Percentiles rank a stretch among this genome's conserved stretches.
phyloP scores from a whole-genome alignment of 2,113 vertebrate genomes.

The Boulengeromyrus knoepffleri region DNA sequence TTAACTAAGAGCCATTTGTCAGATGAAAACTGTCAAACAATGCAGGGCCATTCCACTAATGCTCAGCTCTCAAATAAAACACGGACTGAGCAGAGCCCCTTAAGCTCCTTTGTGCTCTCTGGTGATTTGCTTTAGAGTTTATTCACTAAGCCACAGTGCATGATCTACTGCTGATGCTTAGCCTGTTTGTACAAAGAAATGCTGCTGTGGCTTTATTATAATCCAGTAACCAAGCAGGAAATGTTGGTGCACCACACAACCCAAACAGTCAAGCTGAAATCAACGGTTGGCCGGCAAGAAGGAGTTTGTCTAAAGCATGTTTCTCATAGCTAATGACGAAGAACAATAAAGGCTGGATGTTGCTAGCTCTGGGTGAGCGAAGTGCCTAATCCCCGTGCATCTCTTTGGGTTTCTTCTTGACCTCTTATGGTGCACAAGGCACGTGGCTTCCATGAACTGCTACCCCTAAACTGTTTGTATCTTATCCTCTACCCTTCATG shows the following conservation, averaged over 20 bases:
- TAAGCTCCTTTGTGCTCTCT: not conserved
- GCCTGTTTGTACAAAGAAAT: not conserved
- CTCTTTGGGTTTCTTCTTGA: not conserved
- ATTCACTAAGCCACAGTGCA: not conserved
- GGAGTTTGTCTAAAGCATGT: not conserved
- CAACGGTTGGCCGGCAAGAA: not conserved
- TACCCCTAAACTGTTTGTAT: not conserved
- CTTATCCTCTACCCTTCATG: not conserved
- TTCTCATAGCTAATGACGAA: not conserved
- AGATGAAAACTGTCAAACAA: not conserved
- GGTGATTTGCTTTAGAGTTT: not conserved
- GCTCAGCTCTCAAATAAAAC: not conserved
- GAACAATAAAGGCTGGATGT: not conserved
- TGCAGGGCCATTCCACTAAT: not conserved
- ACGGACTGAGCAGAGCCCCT: not conserved
- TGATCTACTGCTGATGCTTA: not conserved
- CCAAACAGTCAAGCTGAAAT: not conserved
- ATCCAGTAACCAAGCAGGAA: not conserved
- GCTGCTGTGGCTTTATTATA: not conserved
- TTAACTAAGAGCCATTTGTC: not conserved
- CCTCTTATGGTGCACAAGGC: not conserved
- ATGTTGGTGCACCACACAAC: not conserved
- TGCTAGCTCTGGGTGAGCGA: not conserved
- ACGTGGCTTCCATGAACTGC: not conserved
- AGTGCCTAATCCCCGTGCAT: not conserved